Evolutionary conservation across 1,140 invertebrate species (phyloP).

Genomic region (Cherax destructor): DNA sequence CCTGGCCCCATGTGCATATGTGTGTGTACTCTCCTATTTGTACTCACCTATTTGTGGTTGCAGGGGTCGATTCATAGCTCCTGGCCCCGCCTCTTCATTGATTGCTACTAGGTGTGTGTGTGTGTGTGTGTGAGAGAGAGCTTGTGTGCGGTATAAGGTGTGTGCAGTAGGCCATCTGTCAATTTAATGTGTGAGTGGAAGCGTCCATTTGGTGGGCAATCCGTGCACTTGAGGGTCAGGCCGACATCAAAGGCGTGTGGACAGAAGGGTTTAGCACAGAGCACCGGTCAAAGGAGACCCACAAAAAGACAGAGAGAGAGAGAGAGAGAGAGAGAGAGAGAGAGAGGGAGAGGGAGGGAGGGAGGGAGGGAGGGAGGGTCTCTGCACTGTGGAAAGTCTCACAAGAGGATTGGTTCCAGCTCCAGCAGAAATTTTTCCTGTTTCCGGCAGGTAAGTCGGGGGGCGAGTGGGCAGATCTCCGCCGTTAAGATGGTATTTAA

Average conservation of each 20-base stretch:
- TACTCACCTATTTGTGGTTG: too few species aligned
- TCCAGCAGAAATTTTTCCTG: conserved; percentile 38
- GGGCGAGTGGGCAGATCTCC: not conserved
- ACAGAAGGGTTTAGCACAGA: conserved; percentile 56
- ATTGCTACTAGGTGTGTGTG: too few species aligned
- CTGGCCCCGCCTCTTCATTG: too few species aligned
- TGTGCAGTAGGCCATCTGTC: conserved; percentile 47
- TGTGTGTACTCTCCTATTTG: too few species aligned
- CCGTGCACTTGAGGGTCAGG: conserved; percentile 41
- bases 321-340: not conserved
- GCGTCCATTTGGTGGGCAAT: conserved; percentile 65
- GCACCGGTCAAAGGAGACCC: conserved; percentile 44
- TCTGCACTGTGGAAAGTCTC: not conserved
- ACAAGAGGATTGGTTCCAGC: conserved; percentile 40
- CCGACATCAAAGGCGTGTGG: conserved; percentile 60
- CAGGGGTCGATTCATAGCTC: too few species aligned
- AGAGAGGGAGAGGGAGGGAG: not conserved
- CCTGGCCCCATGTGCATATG: too few species aligned
- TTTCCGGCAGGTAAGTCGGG: conserved; percentile 36
- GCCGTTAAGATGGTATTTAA: not conserved
- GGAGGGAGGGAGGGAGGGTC: not conserved
- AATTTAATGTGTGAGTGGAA: conserved; percentile 66
- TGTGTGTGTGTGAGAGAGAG: not conserved
- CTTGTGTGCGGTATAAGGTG: conserved; percentile 12
- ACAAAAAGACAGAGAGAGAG: conserved; percentile 22